These are phyloP conservation scores for Aulostomus chinensis DNA, from an alignment of 2,797 vertebrate genomes.

Conservation along the genomic window DNA sequence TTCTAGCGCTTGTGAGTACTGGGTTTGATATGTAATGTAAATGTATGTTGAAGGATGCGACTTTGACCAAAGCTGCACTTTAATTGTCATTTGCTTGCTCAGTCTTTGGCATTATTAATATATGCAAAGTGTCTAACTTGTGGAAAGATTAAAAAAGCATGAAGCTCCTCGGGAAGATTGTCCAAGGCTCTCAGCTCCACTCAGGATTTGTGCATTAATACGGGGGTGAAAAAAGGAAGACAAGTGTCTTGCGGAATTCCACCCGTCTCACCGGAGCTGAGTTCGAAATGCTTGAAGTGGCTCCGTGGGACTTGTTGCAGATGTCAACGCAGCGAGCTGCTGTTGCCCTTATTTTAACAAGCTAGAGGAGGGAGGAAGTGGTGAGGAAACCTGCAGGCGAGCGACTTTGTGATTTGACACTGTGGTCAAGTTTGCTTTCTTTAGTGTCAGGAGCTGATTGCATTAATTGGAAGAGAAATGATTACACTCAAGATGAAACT, in stretches of 20 bases:
- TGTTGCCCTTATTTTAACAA: conserved; percentile 36
- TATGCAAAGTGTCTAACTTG: conserved; percentile 51
- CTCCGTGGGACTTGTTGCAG: conserved; percentile 30
- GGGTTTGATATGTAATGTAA: too few relatives aligned
- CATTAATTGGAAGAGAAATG: conserved; percentile 39
- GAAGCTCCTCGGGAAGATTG: conserved; percentile 48
- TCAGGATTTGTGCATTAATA: conserved; percentile 56
- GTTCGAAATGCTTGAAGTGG: conserved; percentile 54
- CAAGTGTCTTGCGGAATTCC: conserved; percentile 28
- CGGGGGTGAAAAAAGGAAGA: conserved; percentile 48
- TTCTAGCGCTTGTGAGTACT: too few relatives aligned
- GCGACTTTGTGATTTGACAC: conserved; percentile 33
- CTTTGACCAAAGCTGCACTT: conserved; percentile 21
- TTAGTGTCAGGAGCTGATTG: too few relatives aligned
- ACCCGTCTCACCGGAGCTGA: conserved; percentile 29
- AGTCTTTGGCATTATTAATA: conserved; percentile 55
- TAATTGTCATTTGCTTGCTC: conserved; percentile 40
- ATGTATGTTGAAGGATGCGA: too few relatives aligned
- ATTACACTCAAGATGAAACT: conserved; percentile 30
- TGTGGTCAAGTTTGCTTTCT: conserved; percentile 24
- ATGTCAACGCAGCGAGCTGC: conserved; percentile 41
- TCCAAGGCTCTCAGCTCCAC: conserved; percentile 22
- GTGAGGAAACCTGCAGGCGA: conserved; percentile 17
- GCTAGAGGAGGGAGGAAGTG: conserved; percentile 15
- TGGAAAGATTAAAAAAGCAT: conserved; percentile 47